These are phyloP conservation scores for Clarias macrocephalus DNA, from an alignment of 2,113 vertebrate species.

Conservation along the genomic window DNA sequence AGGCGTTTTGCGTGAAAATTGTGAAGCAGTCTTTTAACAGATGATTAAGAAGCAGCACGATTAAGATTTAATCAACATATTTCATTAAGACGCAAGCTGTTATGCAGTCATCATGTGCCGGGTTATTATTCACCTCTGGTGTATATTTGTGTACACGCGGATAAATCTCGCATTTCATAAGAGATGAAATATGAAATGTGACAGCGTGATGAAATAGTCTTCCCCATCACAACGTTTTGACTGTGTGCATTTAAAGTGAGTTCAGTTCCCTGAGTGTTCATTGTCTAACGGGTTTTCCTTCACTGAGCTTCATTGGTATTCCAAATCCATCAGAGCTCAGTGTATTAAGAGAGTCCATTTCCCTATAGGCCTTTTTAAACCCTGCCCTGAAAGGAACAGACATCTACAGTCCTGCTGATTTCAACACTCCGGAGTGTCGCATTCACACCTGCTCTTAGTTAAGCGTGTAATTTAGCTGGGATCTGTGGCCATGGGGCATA, in stretches of 20 bases:
- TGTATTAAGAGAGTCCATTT: constrained; percentile 37
- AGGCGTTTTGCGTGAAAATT: constrained; percentile 19
- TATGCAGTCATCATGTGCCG: constrained; percentile 30
- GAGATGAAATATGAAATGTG: constrained; percentile 31
- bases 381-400: constrained; percentile 29
- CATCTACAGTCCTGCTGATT: constrained; percentile 7
- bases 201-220: constrained; percentile 19
- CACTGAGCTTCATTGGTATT: constrained; percentile 33
- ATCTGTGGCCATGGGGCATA: not conserved
- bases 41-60: constrained; percentile 47
- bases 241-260: not conserved
- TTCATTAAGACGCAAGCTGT: constrained; percentile 44
- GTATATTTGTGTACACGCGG: constrained; percentile 23
- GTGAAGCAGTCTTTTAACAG: constrained; percentile 41
- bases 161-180: constrained; percentile 31
- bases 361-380: constrained; percentile 37
- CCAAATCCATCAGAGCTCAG: constrained; percentile 15
- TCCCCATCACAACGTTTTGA: not conserved
- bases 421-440: not conserved
- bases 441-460: constrained; percentile 3
- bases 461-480: not conserved
- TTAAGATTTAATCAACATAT: constrained; percentile 50
- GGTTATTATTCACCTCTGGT: constrained; percentile 44
- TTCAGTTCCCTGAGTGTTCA: constrained; percentile 1
- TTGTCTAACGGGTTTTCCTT: constrained; percentile 20